phyloP scores from a whole-genome alignment of 2,797 vertebrate species.

The Chaenodraco wilsoni region DNA sequence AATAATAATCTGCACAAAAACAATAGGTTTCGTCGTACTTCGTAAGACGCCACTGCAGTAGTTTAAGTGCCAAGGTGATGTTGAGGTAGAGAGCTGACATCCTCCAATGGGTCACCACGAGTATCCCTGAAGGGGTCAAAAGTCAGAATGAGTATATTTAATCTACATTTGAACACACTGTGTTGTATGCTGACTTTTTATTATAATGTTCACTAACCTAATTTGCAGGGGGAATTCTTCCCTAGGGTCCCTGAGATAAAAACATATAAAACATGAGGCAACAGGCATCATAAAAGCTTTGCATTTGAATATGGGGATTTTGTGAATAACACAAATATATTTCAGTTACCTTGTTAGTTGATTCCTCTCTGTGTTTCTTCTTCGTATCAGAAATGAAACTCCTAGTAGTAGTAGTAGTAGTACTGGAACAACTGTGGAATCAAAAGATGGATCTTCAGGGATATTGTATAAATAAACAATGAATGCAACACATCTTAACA shows the following conservation, averaged over 20 bases:
- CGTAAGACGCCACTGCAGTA: too few relatives aligned
- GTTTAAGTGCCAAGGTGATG: too few relatives aligned
- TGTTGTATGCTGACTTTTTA: neutral
- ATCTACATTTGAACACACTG: neutral
- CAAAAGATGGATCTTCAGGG: neutral
- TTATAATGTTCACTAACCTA: constrained; percentile 16
- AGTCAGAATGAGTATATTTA: neutral
- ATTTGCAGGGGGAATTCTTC: rapidly evolving
- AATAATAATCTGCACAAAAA: too few relatives aligned
- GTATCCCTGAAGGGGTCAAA: neutral
- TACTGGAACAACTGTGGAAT: neutral
- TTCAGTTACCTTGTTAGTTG: constrained; percentile 5
- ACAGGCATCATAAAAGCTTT: constrained; percentile 1
- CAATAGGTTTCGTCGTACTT: too few relatives aligned
- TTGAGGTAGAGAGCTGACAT: neutral
- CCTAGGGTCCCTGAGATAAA: neutral
- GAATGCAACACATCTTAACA: neutral
- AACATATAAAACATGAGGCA: neutral
- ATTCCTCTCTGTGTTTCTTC: rapidly evolving
- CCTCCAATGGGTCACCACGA: neutral
- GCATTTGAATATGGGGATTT: neutral
- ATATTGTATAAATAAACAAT: neutral
- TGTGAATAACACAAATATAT: neutral
- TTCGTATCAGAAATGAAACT: rapidly evolving
- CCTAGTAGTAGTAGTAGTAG: rapidly evolving